Evolutionary conservation across 2,888 invertebrate genomes (phyloP).

Genomic region (Papilio demoleus): DNA sequence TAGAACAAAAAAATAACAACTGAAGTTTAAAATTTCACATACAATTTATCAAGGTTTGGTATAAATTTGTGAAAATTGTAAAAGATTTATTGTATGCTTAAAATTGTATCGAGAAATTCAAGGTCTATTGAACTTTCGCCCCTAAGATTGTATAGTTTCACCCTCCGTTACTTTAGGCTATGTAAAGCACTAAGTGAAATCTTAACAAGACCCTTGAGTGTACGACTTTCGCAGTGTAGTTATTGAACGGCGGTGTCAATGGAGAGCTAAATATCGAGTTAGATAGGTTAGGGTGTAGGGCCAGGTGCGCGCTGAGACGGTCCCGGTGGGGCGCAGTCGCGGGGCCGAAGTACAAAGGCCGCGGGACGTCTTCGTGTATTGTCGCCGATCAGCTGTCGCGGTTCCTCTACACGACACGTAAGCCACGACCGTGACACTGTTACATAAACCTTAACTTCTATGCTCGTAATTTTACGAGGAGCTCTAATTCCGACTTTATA

Average conservation of each 20-base stretch:
- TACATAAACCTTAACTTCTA: slow-evolving; percentile 46
- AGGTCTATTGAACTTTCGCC: slow-evolving; percentile 11
- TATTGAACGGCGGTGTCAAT: slow-evolving; percentile 53
- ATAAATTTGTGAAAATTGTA: neutral
- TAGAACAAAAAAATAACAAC: slow-evolving; percentile 32
- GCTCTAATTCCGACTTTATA: neutral
- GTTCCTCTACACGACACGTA: slow-evolving; percentile 56
- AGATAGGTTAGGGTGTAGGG: slow-evolving; percentile 66
- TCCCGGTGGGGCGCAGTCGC: slow-evolving; percentile 63
- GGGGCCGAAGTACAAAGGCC: slow-evolving; percentile 64
- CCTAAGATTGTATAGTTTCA: slow-evolving; percentile 4
- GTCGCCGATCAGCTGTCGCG: slow-evolving; percentile 78
- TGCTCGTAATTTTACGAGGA: neutral
- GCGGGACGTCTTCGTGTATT: slow-evolving; percentile 80
- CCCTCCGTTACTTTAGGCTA: slow-evolving; percentile 15
- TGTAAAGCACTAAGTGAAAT: slow-evolving; percentile 19
- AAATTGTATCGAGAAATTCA: slow-evolving; percentile 2
- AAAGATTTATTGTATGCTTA: slow-evolving; percentile 6
- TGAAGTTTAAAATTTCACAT: neutral
- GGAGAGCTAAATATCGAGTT: slow-evolving; percentile 62
- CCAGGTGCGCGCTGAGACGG: slow-evolving; percentile 79
- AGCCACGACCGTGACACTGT: slow-evolving; percentile 63
- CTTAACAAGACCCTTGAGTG: slow-evolving; percentile 35
- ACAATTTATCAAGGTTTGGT: neutral
- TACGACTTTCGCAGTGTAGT: slow-evolving; percentile 62